phyloP scores from a whole-genome alignment of 2,888 invertebrate species.

The Sylvicola fuscatus region DNA sequence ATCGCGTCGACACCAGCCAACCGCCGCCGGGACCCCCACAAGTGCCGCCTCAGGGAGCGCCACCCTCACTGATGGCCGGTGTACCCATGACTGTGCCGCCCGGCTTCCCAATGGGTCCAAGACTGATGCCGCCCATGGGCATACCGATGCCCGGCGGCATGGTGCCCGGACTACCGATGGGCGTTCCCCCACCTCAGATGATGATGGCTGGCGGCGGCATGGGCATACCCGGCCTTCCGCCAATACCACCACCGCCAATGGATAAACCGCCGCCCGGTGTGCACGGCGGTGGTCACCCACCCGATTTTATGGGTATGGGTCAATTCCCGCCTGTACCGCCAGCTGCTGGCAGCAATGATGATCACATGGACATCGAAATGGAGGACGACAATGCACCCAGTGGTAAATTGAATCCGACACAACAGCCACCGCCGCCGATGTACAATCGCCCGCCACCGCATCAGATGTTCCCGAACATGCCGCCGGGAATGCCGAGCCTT shows the following conservation, averaged over 20 bases:
- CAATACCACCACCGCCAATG: slow-evolving; percentile 16
- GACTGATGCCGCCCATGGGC: slow-evolving; percentile 14
- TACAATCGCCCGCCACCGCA: slow-evolving; percentile 28
- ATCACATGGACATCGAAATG: slow-evolving; percentile 65
- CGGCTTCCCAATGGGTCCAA: slow-evolving; percentile 21
- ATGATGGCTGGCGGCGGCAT: slow-evolving; percentile 23
- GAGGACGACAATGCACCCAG: slow-evolving; percentile 30
- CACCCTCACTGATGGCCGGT: slow-evolving; percentile 12
- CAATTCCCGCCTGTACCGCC: slow-evolving; percentile 9
- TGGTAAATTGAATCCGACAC: slow-evolving; percentile 15
- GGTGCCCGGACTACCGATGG: slow-evolving; percentile 13
- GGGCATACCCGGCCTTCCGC: slow-evolving; percentile 26
- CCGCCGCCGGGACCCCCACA: slow-evolving; percentile 30
- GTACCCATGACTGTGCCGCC: slow-evolving; percentile 24
- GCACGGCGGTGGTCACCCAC: slow-evolving; percentile 11
- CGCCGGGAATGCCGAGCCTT: slow-evolving; percentile 5
- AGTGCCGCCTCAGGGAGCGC: slow-evolving; percentile 7
- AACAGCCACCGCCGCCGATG: slow-evolving; percentile 16
- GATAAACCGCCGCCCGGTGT: slow-evolving; percentile 15
- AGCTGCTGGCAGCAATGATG: slow-evolving; percentile 30
- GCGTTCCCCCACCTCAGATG: slow-evolving; percentile 22
- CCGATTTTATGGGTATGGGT: background rate
- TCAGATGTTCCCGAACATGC: slow-evolving; percentile 9
- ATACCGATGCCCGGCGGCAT: slow-evolving; percentile 17
- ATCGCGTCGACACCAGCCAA: slow-evolving; percentile 36